phyloP scores from a whole-genome alignment of 2,797 vertebrate species.

The Hippopotamyrus pictus region DNA sequence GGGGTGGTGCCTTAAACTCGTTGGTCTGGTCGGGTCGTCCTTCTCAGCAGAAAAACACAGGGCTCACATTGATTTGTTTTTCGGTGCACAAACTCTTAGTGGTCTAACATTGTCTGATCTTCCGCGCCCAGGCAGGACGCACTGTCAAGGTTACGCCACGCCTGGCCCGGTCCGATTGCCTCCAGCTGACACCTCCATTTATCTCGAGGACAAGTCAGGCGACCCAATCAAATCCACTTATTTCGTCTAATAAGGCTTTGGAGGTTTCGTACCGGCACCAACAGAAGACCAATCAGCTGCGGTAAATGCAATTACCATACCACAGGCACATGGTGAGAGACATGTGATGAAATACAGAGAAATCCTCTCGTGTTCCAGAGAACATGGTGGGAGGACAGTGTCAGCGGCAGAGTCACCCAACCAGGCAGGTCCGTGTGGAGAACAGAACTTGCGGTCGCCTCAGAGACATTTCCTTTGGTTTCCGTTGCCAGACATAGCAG shows the following conservation, averaged over 20 bases:
- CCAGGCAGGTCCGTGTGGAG: not conserved
- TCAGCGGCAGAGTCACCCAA: not conserved
- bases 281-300: not conserved
- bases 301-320: not conserved
- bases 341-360: constrained; percentile 10
- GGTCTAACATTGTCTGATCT: not conserved
- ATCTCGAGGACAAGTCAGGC: not conserved
- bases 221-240: not conserved
- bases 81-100: constrained; percentile 9
- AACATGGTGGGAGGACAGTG: not conserved
- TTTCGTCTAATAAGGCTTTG: not conserved
- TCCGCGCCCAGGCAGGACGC: not conserved
- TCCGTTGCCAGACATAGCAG: not conserved
- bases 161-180: not conserved
- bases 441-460: not conserved
- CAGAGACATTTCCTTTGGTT: not conserved
- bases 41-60: constrained; percentile 30
- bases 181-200: not conserved
- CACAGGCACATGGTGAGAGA: not conserved
- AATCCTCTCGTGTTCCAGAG: constrained; percentile 11
- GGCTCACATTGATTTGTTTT: not conserved
- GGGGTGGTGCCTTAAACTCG: constrained; percentile 15
- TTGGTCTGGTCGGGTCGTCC: constrained; percentile 50
- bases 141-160: not conserved
- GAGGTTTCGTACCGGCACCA: not conserved